A percentile compares a stretch with the other conserved stretches of the same genome.
Conservation (phyloP, 2,888 invertebrate genomes). For the Andrena bucephala region DNA sequence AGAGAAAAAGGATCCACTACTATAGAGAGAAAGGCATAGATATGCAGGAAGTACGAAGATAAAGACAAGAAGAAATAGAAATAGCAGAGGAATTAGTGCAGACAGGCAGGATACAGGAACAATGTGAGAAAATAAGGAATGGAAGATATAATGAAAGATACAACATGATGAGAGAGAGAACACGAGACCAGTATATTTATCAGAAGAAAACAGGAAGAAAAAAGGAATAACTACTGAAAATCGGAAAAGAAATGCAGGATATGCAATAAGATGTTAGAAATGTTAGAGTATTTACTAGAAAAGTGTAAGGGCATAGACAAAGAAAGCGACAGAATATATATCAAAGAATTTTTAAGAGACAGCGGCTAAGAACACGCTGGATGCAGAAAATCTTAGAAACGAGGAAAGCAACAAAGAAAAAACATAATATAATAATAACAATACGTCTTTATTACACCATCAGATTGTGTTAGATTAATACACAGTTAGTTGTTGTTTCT, state of each 20-base stretch:
- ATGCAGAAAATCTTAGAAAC: not conserved
- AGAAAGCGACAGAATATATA: not conserved
- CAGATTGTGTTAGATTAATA: not conserved
- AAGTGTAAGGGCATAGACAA: not conserved
- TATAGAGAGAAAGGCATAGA: too few relatives aligned
- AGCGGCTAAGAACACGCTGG: too few relatives aligned
- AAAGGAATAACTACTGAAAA: not conserved
- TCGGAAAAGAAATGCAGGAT: constrained; percentile 1
- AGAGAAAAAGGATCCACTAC: too few relatives aligned
- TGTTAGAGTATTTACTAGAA: not conserved
- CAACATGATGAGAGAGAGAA: not conserved
- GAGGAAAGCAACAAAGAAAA: not conserved
- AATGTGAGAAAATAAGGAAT: too few relatives aligned
- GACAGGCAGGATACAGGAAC: too few relatives aligned
- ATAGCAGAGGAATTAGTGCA: too few relatives aligned
- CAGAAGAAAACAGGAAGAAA: not conserved
- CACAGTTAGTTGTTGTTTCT: not conserved
- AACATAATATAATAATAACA: not conserved
- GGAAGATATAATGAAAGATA: too few relatives aligned
- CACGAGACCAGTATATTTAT: too few relatives aligned
- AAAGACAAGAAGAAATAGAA: too few relatives aligned
- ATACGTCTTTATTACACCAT: not conserved
- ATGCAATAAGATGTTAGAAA: not conserved
- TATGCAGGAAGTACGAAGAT: too few relatives aligned
- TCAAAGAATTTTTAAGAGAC: not conserved